phyloP scores from a whole-genome alignment of 1,140 invertebrate genomes.

The Phymorhynchus buccinoides region DNA sequence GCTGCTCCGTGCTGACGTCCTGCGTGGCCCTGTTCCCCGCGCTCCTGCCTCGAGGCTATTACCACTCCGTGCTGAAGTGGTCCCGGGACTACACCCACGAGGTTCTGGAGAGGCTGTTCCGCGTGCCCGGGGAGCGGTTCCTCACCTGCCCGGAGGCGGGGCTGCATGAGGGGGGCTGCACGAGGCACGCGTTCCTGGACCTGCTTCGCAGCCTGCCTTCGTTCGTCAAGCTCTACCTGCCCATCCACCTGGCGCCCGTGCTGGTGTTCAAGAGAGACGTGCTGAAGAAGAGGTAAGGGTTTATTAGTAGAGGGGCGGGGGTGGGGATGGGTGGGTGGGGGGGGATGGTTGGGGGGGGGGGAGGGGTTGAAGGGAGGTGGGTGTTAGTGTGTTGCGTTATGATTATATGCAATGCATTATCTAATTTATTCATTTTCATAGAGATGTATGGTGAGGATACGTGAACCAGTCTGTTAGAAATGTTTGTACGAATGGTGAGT shows the following conservation, averaged over 20 bases:
- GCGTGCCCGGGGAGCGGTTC: slow-evolving; percentile 53
- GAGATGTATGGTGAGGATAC: too few relatives aligned
- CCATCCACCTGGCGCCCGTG: slow-evolving; percentile 63
- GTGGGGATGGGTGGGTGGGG: too few relatives aligned
- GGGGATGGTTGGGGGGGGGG: neutral
- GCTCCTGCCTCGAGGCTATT: slow-evolving; percentile 58
- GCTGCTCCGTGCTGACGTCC: slow-evolving; percentile 58
- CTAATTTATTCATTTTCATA: too few relatives aligned
- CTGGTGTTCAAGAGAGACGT: slow-evolving; percentile 60
- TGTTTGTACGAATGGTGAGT: too few relatives aligned
- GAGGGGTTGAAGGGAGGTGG: too few relatives aligned
- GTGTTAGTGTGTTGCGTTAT: too few relatives aligned
- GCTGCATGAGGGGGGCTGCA: slow-evolving; percentile 58
- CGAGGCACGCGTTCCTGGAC: slow-evolving; percentile 57
- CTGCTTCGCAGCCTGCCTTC: slow-evolving; percentile 55
- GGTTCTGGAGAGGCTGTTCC: slow-evolving; percentile 52
- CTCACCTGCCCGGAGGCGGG: slow-evolving; percentile 59
- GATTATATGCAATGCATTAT: too few relatives aligned
- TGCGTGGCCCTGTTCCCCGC: slow-evolving; percentile 57
- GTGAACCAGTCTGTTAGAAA: too few relatives aligned
- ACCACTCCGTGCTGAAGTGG: slow-evolving; percentile 64
- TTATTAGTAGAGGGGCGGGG: too few relatives aligned
- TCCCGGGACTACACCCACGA: slow-evolving; percentile 63
- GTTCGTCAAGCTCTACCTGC: slow-evolving; percentile 66
- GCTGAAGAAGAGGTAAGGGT: slow-evolving; percentile 54